Percentiles rank a stretch among this genome's conserved stretches.
phyloP scores from a whole-genome alignment of 1,140 invertebrate species.

The Bombus confusus region DNA sequence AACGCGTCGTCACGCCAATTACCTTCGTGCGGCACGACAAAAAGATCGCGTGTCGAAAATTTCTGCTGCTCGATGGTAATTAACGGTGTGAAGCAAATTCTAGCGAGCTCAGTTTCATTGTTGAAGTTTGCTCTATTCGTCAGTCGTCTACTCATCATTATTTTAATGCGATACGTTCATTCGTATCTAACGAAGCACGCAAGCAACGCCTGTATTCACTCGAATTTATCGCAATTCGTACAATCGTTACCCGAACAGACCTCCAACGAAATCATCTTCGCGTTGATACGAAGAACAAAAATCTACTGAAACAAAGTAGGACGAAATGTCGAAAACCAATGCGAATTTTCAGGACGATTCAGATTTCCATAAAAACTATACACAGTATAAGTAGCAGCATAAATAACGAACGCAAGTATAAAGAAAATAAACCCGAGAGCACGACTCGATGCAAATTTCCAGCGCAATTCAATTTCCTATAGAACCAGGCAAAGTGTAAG shows the following conservation, averaged over 20 bases:
- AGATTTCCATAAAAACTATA: not conserved
- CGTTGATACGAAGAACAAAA: no score
- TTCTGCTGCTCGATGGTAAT: slow-evolving; percentile 38
- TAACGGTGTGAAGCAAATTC: slow-evolving; percentile 23
- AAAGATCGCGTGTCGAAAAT: slow-evolving; percentile 50
- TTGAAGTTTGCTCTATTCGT: not conserved
- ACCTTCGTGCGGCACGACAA: slow-evolving; percentile 60
- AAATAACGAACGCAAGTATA: not conserved
- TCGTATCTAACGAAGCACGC: no score
- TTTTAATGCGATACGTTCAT: not conserved
- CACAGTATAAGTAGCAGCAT: no score
- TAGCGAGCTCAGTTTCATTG: not conserved
- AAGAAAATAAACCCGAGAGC: not conserved
- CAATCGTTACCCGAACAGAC: no score
- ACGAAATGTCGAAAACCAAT: no score
- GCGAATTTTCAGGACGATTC: not conserved
- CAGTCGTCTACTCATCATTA: not conserved
- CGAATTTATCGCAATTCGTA: no score
- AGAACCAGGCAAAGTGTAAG: not conserved
- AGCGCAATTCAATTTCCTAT: no score
- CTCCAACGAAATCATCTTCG: no score
- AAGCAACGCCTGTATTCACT: no score
- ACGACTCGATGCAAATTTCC: not conserved
- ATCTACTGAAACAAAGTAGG: no score
- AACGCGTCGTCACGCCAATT: slow-evolving; percentile 76